Conservation (phyloP, 2,797 vertebrate species). For the Meda fulgida region DNA sequence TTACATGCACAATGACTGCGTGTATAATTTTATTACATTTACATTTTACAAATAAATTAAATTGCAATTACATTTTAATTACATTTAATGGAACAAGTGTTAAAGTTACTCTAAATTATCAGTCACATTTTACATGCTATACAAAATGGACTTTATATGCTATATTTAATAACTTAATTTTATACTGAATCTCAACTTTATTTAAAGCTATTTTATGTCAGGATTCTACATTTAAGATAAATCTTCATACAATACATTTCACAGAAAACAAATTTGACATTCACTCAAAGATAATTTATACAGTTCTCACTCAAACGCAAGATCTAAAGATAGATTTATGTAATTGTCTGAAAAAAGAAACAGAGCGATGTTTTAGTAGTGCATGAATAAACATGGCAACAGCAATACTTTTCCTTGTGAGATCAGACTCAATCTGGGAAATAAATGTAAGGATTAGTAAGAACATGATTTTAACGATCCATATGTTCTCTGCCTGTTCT, state of each 20-base stretch:
- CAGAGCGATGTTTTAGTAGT: neutral
- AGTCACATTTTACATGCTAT: neutral
- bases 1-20: neutral
- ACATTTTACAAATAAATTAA: neutral
- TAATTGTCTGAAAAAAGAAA: neutral
- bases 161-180: neutral
- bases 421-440: neutral
- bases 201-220: neutral
- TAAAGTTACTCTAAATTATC: neutral
- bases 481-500: slow-evolving; percentile 76
- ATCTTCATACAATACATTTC: neutral
- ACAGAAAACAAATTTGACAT: neutral
- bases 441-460: neutral
- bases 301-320: neutral
- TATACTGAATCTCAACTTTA: neutral
- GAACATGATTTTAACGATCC: slow-evolving; percentile 68
- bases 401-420: slow-evolving; percentile 17
- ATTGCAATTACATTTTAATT: neutral
- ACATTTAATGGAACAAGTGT: neutral
- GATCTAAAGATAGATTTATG: slow-evolving; percentile 1
- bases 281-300: neutral
- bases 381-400: neutral
- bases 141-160: neutral
- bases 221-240: neutral
- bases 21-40: too few relatives aligned